Evolutionary conservation across 2,113 vertebrate genomes (phyloP), one percentile per base, ranked within the genome.

Genomic region (Alaudala cheleensis): DNA sequence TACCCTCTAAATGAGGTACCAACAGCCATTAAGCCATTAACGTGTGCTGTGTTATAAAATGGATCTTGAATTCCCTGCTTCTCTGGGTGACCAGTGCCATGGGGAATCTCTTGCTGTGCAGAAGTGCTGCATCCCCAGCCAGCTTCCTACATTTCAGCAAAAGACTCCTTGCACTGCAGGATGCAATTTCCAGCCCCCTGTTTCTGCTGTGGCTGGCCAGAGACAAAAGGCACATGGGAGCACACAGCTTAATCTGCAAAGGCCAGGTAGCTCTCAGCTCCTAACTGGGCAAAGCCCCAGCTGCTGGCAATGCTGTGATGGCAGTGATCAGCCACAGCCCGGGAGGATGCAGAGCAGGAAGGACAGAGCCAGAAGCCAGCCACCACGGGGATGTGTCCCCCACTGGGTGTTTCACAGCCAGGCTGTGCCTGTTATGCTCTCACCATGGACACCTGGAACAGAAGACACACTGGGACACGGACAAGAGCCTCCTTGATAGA

Each of bases 331-430:
- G n/a, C 14, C 13, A 4, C 0, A 2, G 45, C 11, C 45, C 3
- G 11, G 21, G 45, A 80, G 14, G n/a, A 58, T 20, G 57, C 9
- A 50, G 22, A 81, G 44, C 10, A 15, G 58, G 58, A 64, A 61
- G 9, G 26, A 34, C 58, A 70, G 20, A 62, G 72, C 64, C 58
- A 49, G 62, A 29, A 94, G 8, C 14, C 37, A 21, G 39, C 5
- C 31, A 26, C 53, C 24, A 20, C 0, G 0, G 23, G 26, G 33
- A 49, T 2, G 3, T 66, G 28, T 14, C 4, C 15, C 24, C 20
- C 33, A 5, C 5, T 11, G 56, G 17, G 8, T 3, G 4, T 5
- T 49, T 62, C 7, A 13, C 18, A 25, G 42, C 61, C 0, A 1
- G 64, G 20, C 42, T 73, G 28, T 53, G 81, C 69, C 42, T 65